Conservation (phyloP, 1,140 invertebrate genomes). For the Drosophila mauritiana region DNA sequence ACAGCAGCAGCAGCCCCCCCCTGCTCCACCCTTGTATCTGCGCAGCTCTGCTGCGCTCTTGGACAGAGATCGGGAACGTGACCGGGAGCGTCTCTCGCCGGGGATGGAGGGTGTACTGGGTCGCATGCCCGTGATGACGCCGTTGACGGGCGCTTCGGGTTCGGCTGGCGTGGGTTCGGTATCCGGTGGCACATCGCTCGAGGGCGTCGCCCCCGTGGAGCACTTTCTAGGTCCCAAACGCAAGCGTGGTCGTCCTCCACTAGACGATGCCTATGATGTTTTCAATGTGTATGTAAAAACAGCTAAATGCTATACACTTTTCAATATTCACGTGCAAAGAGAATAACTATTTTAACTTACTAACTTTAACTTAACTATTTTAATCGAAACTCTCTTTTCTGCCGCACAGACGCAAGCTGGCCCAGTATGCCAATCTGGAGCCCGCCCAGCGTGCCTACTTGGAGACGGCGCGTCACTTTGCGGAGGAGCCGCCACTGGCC, state of each 20-base stretch:
- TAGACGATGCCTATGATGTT: constrained; percentile 86
- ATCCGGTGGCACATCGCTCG: constrained; percentile 23
- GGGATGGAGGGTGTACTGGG: constrained; percentile 45
- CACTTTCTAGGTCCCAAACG: constrained; percentile 78
- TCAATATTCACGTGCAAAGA: too few relatives aligned
- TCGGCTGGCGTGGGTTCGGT: constrained; percentile 1
- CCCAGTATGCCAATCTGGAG: constrained; percentile 72
- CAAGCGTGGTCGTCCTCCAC: constrained; percentile 88
- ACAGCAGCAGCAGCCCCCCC: constrained; percentile 13
- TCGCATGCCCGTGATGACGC: constrained; percentile 63
- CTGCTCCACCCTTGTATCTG: constrained; percentile 5
- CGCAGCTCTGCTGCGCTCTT: constrained; percentile 11
- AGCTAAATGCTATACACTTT: too few relatives aligned
- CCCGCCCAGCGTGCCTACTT: constrained; percentile 73
- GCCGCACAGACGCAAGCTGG: constrained; percentile 64
- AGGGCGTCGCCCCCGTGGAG: constrained; percentile 52
- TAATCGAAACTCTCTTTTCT: not conserved
- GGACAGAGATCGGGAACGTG: constrained; percentile 23
- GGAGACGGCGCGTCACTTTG: constrained; percentile 65
- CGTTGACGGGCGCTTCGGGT: constrained; percentile 26
- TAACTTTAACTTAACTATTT: not conserved
- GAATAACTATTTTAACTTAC: too few relatives aligned
- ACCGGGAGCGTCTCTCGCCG: constrained; percentile 49
- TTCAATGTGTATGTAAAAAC: constrained; percentile 76
- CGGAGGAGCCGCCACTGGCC: constrained; percentile 55